Evolutionary conservation across 2,113 vertebrate species (phyloP), one percentile per base, ranked within the genome.

Genomic region (Marcusenius ussheri): DNA sequence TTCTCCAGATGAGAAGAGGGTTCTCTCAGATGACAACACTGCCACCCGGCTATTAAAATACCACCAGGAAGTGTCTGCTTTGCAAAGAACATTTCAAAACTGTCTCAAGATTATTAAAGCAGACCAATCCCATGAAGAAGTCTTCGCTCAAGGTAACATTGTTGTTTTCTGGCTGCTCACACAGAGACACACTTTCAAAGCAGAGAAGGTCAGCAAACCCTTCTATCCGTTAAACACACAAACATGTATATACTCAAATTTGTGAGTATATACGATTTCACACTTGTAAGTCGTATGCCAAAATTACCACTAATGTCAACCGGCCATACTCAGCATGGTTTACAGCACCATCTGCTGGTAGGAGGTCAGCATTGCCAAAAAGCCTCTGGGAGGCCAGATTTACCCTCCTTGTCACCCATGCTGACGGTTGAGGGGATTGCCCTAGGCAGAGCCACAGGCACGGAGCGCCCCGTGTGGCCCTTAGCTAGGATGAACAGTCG

Each of bases 91-190:
- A 56, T 99, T 97, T 93, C 89, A 94, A 91, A 88, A 95, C 93
- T 45, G 89, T 92, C 92, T 95, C 95, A 97, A 96, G 90, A 92
- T 91, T 1, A 89, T 99, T 93, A 96, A 95, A 9, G 95, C 96
- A 0, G 96, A 99, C 94, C 98, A 99, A 90, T 97, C 97, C 0
- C 96, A 95, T 0, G 2, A 94, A 50, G 97, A 99, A 5, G 95
- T 98, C 89, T 96, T 97, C 90, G 96, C 95, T 0, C 97, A 99
- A 92, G 97, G 98, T 98, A 88, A 91, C 66, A 87, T 10, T 9
- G 70, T 84, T 90, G 13, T 2, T 35, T 19, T 39, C 50, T 53
- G 46, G 5, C 24, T 74, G 42, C 56, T 46, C 62, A 77, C n/a
- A 21, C 47, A 50, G 21, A 51, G 31, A 9, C n/a, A 77, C 24